Conservation (phyloP, 2,888 invertebrate genomes). For the Xestoiulus laeticollis region DNA sequence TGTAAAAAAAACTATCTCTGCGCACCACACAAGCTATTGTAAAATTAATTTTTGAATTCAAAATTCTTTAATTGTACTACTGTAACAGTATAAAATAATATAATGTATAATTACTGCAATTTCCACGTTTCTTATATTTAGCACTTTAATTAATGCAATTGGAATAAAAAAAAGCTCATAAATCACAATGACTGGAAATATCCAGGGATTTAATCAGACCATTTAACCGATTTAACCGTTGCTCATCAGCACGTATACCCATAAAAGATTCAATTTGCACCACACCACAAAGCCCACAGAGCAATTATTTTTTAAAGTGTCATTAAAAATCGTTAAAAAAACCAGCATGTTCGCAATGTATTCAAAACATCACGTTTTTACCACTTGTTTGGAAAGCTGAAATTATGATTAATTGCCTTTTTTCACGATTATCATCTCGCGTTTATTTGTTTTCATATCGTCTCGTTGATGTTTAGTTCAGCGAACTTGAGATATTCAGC, state of each 20-base stretch:
- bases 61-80: neutral
- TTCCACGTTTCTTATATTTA: neutral
- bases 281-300: neutral
- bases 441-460: neutral
- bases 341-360: neutral
- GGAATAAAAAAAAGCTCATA: too few relatives aligned
- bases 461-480: neutral
- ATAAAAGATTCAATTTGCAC: neutral
- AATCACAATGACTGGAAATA: too few relatives aligned
- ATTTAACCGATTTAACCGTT: neutral
- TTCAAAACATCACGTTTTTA: neutral
- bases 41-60: too few relatives aligned
- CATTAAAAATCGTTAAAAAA: neutral
- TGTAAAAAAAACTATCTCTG: too few relatives aligned
- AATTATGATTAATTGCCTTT: conserved; percentile 18
- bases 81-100: neutral
- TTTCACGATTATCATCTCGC: neutral
- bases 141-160: too few relatives aligned
- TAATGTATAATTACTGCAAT: neutral
- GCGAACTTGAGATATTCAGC: neutral
- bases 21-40: too few relatives aligned
- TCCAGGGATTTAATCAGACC: too few relatives aligned
- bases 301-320: conserved; percentile 29
- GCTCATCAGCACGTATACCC: neutral
- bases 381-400: neutral